These are phyloP conservation scores for Nineta flava DNA, from an alignment of 2,888 invertebrate genomes.

Conservation along the genomic window DNA sequence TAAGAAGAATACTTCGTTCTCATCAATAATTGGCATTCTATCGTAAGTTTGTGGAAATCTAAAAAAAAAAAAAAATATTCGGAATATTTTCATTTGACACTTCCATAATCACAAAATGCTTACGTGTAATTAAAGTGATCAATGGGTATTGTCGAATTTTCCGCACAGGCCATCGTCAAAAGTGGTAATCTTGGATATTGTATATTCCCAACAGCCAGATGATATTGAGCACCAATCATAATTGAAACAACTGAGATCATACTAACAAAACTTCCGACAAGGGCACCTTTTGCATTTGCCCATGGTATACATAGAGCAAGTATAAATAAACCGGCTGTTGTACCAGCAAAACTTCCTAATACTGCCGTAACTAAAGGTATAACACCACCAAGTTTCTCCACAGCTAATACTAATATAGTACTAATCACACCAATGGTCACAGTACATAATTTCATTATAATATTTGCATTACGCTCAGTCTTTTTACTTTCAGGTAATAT, in stretches of 20 bases:
- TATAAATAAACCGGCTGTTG: constrained; percentile 48
- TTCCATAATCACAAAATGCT: background rate
- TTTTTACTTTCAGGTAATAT: constrained; percentile 30
- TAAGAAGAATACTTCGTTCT: constrained; percentile 28
- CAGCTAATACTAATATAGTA: constrained; percentile 50
- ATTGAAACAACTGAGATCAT: constrained; percentile 34
- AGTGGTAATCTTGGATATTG: constrained; percentile 8
- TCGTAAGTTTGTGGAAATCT: background rate
- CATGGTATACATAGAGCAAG: constrained; percentile 51
- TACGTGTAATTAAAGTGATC: background rate
- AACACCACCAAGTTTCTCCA: constrained; percentile 47
- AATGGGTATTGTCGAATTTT: background rate
- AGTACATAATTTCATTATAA: constrained; percentile 37
- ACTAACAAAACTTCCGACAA: constrained; percentile 35
- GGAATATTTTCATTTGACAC: too few species aligned
- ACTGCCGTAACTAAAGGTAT: constrained; percentile 47
- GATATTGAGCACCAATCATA: constrained; percentile 31
- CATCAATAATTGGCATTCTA: background rate
- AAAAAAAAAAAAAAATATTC: background rate
- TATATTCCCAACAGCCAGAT: constrained; percentile 10
- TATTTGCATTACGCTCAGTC: constrained; percentile 35
- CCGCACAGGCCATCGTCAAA: constrained; percentile 7
- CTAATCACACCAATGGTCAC: constrained; percentile 44
- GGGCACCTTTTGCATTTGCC: constrained; percentile 42
- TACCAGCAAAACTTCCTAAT: constrained; percentile 45